These are phyloP conservation scores for Myotis myotis DNA, from an alignment of 2,797 vertebrate genomes.

Conservation along the genomic window DNA sequence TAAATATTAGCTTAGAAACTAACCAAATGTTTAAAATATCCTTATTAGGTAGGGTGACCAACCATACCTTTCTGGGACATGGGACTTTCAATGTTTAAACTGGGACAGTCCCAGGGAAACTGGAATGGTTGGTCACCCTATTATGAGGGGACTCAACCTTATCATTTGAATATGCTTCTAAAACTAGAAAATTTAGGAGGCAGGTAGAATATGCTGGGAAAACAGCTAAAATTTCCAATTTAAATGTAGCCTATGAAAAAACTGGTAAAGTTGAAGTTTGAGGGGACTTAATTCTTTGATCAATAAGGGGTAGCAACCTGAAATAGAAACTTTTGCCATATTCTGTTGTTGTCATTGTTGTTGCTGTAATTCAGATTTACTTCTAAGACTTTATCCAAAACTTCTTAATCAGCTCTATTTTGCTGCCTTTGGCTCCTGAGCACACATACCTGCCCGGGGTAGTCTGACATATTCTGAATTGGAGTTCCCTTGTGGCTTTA, in stretches of 20 bases:
- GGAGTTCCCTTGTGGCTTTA: neutral
- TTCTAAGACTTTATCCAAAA: conserved; percentile 49
- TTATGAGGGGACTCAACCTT: neutral
- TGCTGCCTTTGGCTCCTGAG: neutral
- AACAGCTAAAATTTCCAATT: conserved; percentile 11
- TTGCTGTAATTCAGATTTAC: conserved; percentile 47
- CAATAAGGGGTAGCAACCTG: neutral
- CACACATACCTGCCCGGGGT: neutral
- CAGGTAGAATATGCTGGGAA: neutral
- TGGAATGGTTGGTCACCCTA: neutral
- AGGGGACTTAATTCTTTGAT: conserved; percentile 38
- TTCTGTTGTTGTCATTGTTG: neutral
- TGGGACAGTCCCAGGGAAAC: neutral
- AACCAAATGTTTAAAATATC: conserved; percentile 45
- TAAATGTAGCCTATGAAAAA: conserved; percentile 28
- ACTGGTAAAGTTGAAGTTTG: conserved; percentile 16
- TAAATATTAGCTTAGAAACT: conserved; percentile 45
- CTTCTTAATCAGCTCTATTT: neutral
- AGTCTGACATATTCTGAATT: conserved; percentile 17
- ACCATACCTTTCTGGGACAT: neutral
- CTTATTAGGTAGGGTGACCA: conserved; percentile 9
- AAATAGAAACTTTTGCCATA: neutral
- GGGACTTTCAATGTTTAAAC: conserved; percentile 24
- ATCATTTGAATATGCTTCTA: conserved; percentile 36
- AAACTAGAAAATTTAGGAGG: conserved; percentile 21